These are phyloP conservation scores for Suillia variegata DNA, from an alignment of 2,888 invertebrate species.

Conservation along the genomic window DNA sequence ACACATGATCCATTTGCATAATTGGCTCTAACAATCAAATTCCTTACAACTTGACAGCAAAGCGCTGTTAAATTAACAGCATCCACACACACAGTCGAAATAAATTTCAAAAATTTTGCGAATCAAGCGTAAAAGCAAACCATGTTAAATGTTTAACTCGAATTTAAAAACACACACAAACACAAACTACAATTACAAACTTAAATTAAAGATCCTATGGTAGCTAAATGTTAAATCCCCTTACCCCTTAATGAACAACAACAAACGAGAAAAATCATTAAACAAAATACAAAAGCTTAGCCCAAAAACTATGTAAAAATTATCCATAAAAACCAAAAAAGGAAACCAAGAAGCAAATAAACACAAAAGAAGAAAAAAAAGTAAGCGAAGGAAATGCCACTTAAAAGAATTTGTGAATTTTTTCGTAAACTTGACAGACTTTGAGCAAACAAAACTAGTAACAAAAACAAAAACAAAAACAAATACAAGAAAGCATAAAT, in stretches of 20 bases:
- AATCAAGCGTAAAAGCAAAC: slow-evolving; percentile 5
- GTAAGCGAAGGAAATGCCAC: slow-evolving; percentile 10
- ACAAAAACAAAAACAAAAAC: neutral
- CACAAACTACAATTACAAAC: slow-evolving; percentile 12
- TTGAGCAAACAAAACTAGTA: too few species aligned
- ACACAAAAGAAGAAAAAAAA: neutral
- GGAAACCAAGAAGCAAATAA: too few species aligned
- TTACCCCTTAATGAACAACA: too few species aligned
- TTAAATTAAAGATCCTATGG: slow-evolving; percentile 8
- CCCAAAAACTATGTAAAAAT: slow-evolving; percentile 22
- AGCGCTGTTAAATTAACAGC: too few species aligned
- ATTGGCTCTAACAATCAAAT: neutral
- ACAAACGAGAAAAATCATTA: too few species aligned
- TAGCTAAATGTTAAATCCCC: too few species aligned
- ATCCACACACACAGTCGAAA: too few species aligned
- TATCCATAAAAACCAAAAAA: slow-evolving; percentile 17
- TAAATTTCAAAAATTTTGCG: neutral
- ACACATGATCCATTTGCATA: neutral
- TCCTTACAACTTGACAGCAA: too few species aligned
- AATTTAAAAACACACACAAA: slow-evolving; percentile 30
- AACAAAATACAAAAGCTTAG: too few species aligned
- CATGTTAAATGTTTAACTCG: slow-evolving; percentile 30
- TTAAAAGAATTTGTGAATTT: neutral
- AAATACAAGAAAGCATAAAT: too few species aligned
- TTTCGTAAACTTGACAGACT: too few species aligned